These are phyloP conservation scores for Cenopis cana DNA, from an alignment of 2,888 invertebrate genomes.

Conservation along the genomic window DNA sequence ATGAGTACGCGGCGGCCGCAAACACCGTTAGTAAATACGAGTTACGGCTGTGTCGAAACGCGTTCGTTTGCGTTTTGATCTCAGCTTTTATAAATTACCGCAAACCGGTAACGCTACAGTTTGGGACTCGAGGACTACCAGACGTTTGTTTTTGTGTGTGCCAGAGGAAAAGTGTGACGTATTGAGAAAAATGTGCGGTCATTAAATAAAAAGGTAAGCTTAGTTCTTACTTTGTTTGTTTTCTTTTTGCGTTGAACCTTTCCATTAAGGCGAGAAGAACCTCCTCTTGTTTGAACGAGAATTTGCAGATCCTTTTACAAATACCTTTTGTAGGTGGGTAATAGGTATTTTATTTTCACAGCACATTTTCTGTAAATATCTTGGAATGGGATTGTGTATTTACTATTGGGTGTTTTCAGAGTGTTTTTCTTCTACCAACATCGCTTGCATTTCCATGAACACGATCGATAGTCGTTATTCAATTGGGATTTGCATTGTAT, in stretches of 20 bases:
- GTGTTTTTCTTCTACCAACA: not conserved
- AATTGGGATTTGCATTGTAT: slow-evolving; percentile 11
- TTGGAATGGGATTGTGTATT: not conserved
- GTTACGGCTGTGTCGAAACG: slow-evolving; percentile 47
- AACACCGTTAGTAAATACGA: slow-evolving; percentile 48
- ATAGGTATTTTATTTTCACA: not conserved
- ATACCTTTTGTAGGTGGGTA: slow-evolving; percentile 1
- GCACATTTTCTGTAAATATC: not conserved
- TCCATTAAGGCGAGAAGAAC: slow-evolving; percentile 35
- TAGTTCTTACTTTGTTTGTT: slow-evolving; percentile 58
- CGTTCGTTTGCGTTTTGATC: slow-evolving; percentile 57
- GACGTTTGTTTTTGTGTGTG: slow-evolving; percentile 32
- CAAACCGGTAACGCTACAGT: slow-evolving; percentile 57
- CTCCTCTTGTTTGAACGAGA: slow-evolving; percentile 35
- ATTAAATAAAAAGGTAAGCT: slow-evolving; percentile 74
- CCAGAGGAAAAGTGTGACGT: slow-evolving; percentile 49
- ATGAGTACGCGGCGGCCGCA: slow-evolving; percentile 69
- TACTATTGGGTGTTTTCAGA: not conserved
- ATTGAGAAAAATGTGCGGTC: slow-evolving; percentile 71
- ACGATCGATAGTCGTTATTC: slow-evolving; percentile 5
- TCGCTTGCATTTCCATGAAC: not conserved
- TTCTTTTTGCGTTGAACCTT: slow-evolving; percentile 51
- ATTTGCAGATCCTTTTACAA: slow-evolving; percentile 31
- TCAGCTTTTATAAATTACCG: slow-evolving; percentile 54
- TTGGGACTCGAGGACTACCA: slow-evolving; percentile 49